Evolutionary conservation across 2,888 invertebrate genomes (phyloP).

Genomic region (Torymus aiolomorphi): DNA sequence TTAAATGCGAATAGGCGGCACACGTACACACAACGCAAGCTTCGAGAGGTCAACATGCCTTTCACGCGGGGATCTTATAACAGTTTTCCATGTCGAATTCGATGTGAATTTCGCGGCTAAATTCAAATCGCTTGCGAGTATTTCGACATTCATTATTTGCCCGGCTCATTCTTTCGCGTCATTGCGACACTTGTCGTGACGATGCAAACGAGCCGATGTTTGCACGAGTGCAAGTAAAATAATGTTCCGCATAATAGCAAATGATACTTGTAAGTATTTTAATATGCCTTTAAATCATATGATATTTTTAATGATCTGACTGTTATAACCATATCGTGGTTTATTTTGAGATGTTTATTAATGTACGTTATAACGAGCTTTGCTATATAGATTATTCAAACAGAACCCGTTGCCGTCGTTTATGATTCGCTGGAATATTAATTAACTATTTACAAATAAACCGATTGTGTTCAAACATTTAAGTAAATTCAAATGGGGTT

Average conservation of each 20-base stretch:
- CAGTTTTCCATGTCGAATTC: conserved; percentile 41
- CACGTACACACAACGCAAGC: background rate
- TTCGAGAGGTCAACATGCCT: conserved; percentile 41
- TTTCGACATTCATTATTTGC: conserved; percentile 48
- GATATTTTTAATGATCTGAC: background rate
- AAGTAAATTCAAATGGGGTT: too few relatives aligned
- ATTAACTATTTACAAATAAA: too few relatives aligned
- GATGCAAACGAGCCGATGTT: conserved; percentile 13
- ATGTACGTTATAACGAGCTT: too few relatives aligned
- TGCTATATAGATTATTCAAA: too few relatives aligned
- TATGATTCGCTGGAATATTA: too few relatives aligned
- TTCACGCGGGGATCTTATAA: conserved; percentile 47
- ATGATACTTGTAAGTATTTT: conserved; percentile 17
- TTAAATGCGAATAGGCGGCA: conserved; percentile 35
- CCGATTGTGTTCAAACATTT: too few relatives aligned
- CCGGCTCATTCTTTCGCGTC: conserved; percentile 10
- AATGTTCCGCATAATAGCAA: background rate
- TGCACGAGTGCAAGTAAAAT: background rate
- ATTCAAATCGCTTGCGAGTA: conserved; percentile 40
- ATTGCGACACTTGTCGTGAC: conserved; percentile 40
- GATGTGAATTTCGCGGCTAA: conserved; percentile 37
- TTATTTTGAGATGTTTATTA: too few relatives aligned
- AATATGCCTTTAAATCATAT: conserved; percentile 14
- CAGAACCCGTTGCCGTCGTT: too few relatives aligned
- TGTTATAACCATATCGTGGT: too few relatives aligned